phyloP scores from a whole-genome alignment of 2,113 vertebrate species.

The Sardina pilchardus region DNA sequence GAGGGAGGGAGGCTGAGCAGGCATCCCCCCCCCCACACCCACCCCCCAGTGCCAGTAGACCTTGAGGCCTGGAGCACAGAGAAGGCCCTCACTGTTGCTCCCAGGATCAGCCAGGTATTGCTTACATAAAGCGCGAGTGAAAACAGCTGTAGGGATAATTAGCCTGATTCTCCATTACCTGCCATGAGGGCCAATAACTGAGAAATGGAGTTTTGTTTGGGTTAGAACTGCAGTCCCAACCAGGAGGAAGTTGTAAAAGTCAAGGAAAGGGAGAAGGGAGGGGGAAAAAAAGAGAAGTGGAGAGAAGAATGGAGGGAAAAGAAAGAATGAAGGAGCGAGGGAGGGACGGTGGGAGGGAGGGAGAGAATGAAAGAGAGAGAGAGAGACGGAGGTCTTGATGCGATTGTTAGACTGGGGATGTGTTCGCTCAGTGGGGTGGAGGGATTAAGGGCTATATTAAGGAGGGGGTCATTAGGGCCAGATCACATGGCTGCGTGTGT shows the following conservation, averaged over 20 bases:
- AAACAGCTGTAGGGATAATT: slow-evolving; percentile 92
- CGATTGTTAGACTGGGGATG: slow-evolving; percentile 28
- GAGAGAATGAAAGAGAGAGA: slow-evolving; percentile 14
- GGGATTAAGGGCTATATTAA: slow-evolving; percentile 6
- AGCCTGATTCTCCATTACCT: slow-evolving; percentile 91
- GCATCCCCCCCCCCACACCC: slow-evolving; percentile 39
- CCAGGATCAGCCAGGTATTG: slow-evolving; percentile 91
- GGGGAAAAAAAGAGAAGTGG: not conserved
- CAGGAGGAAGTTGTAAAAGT: slow-evolving; percentile 81
- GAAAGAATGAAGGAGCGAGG: slow-evolving; percentile 12
- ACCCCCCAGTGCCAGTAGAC: slow-evolving; percentile 29
- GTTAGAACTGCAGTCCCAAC: slow-evolving; percentile 79
- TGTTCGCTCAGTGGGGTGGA: slow-evolving; percentile 7
- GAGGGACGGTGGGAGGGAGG: slow-evolving; percentile 21
- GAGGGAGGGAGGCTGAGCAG: slow-evolving; percentile 34
- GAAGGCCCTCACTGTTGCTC: slow-evolving; percentile 86
- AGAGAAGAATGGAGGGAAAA: not conserved
- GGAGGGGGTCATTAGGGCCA: not conserved
- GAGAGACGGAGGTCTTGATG: slow-evolving; percentile 26
- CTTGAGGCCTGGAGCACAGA: slow-evolving; percentile 38
- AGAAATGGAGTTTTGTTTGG: slow-evolving; percentile 86
- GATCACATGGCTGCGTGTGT: slow-evolving; percentile 12
- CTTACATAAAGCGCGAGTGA: slow-evolving; percentile 94
- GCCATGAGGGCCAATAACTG: slow-evolving; percentile 84
- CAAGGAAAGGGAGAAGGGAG: slow-evolving; percentile 32